These are phyloP conservation scores for Mergus octosetaceus DNA, from an alignment of 2,797 vertebrate species.

Conservation along the genomic window DNA sequence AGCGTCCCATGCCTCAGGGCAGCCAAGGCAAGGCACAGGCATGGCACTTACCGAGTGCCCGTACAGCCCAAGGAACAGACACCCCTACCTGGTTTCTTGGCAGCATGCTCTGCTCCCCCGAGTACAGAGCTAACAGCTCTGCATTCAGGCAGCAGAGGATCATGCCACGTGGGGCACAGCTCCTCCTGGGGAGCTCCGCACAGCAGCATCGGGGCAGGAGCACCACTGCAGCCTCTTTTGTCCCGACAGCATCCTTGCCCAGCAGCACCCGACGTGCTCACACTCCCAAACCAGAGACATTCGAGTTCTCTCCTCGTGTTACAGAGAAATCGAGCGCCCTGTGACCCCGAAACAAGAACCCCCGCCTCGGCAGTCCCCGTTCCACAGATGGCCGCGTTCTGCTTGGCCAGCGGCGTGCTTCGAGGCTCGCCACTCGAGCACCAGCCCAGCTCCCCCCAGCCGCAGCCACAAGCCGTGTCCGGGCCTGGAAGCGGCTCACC, in stretches of 20 bases:
- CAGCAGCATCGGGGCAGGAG: neutral
- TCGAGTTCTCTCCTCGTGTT: neutral
- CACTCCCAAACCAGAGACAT: neutral
- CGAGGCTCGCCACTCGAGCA: constrained; percentile 62
- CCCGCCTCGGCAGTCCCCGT: neutral
- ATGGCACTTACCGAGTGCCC: neutral
- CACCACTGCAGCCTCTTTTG: neutral
- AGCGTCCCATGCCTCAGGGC: neutral
- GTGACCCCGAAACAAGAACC: neutral
- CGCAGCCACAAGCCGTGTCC: neutral
- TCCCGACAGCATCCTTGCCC: neutral
- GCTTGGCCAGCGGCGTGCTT: constrained; percentile 73
- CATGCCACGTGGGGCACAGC: too few relatives aligned
- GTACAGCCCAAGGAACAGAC: too few relatives aligned
- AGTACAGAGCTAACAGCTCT: too few relatives aligned
- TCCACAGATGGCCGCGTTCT: constrained; percentile 81
- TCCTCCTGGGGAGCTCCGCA: neutral
- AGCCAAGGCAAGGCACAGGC: neutral
- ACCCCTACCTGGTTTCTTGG: too few relatives aligned
- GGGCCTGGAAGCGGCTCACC: neutral
- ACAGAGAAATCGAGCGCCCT: neutral
- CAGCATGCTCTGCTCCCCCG: too few relatives aligned
- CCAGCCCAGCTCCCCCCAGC: neutral
- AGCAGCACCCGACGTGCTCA: neutral
- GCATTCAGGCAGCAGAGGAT: too few relatives aligned